These are phyloP conservation scores for Tetranychus piercei DNA, from an alignment of 2,888 invertebrate species.

Conservation along the genomic window DNA sequence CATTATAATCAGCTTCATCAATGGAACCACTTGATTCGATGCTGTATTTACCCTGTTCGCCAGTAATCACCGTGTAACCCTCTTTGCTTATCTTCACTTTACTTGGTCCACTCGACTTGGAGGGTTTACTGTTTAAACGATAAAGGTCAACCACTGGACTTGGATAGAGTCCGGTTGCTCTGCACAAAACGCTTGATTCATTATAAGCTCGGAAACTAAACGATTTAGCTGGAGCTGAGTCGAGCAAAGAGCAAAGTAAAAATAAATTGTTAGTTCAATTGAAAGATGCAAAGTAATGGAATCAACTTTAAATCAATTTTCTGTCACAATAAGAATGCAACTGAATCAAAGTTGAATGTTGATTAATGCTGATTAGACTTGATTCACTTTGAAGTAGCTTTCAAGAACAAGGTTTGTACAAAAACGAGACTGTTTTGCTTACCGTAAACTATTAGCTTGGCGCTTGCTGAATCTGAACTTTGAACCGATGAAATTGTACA, in stretches of 20 bases:
- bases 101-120: neutral
- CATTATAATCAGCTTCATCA: neutral
- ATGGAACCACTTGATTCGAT: neutral
- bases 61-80: neutral
- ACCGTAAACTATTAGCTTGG: conserved; percentile 25
- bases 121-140: neutral
- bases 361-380: no score
- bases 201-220: conserved; percentile 8
- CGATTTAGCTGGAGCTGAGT: conserved; percentile 4
- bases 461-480: conserved; percentile 22
- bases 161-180: conserved; percentile 24
- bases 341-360: neutral
- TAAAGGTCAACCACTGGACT: conserved; percentile 20
- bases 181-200: conserved; percentile 24
- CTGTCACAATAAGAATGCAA: neutral
- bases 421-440: conserved; percentile 8
- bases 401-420: neutral
- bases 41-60: neutral
- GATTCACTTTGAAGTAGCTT: neutral
- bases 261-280: neutral
- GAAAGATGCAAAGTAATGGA: neutral
- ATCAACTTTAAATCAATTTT: neutral
- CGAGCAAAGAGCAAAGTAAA: neutral
- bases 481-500: conserved; percentile 20
- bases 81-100: neutral